Conservation (phyloP, 2,797 vertebrate species). For the Odontamblyopus lacepedii region DNA sequence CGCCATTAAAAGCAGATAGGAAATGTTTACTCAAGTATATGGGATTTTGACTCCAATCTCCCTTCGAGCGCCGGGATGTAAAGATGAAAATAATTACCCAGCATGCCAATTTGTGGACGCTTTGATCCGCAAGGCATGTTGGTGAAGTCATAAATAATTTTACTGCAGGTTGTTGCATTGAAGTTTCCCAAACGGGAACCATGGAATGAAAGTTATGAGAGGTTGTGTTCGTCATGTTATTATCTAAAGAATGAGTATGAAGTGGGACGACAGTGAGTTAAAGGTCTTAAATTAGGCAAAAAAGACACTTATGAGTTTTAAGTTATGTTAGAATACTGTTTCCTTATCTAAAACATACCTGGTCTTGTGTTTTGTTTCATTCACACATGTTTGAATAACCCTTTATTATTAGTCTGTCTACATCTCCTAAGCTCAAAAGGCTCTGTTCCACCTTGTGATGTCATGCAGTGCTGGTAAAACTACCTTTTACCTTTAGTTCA, state of each 20-base stretch:
- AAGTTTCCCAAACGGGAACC: constrained; percentile 16
- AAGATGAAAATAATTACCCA: constrained; percentile 36
- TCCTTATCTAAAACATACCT: too few species aligned
- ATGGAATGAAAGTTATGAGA: constrained; percentile 11
- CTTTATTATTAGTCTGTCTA: too few species aligned
- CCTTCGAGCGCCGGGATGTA: constrained; percentile 23
- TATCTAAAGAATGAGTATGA: not conserved
- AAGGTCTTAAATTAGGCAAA: too few species aligned
- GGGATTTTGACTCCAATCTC: constrained; percentile 42
- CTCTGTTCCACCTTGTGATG: too few species aligned
- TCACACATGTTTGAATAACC: too few species aligned
- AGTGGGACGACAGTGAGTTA: not conserved
- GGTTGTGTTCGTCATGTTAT: not conserved
- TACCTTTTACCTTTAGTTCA: too few species aligned
- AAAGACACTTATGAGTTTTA: too few species aligned
- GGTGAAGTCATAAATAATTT: constrained; percentile 10
- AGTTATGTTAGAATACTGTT: too few species aligned
- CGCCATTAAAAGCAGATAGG: constrained; percentile 52
- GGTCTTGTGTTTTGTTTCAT: too few species aligned
- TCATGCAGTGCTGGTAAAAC: too few species aligned
- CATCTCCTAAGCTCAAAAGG: too few species aligned
- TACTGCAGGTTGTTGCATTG: constrained; percentile 23
- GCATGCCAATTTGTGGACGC: constrained; percentile 19
- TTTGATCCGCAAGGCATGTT: constrained; percentile 9
- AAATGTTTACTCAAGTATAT: constrained; percentile 53